These are phyloP conservation scores for Selene dorsalis DNA, from an alignment of 2,797 vertebrate species.

Conservation along the genomic window DNA sequence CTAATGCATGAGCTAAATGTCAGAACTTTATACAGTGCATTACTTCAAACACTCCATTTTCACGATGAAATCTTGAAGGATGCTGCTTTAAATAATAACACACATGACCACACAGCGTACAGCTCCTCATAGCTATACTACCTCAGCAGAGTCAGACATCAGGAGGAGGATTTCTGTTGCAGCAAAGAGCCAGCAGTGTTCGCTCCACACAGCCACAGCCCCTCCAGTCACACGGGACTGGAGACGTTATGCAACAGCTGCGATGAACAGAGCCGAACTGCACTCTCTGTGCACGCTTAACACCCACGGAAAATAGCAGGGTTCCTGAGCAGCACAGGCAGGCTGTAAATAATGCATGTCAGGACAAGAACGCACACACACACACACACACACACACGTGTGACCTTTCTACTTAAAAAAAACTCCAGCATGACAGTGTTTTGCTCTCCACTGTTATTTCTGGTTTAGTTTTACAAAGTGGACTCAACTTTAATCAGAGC, in stretches of 20 bases:
- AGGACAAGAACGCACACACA: slow-evolving; percentile 23
- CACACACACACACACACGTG: background rate
- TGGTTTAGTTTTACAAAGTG: slow-evolving; percentile 1
- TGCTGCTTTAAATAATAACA: slow-evolving; percentile 6
- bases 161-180: slow-evolving; percentile 51
- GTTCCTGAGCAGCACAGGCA: slow-evolving; percentile 64
- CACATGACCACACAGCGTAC: background rate
- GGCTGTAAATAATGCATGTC: slow-evolving; percentile 71
- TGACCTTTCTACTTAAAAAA: background rate
- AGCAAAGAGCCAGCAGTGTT: slow-evolving; percentile 35
- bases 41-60: background rate
- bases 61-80: background rate
- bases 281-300: slow-evolving; percentile 63
- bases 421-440: background rate
- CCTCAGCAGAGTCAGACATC: slow-evolving; percentile 35
- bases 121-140: background rate
- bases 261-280: slow-evolving; percentile 60
- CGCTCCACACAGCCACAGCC: slow-evolving; percentile 49
- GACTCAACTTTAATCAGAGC: background rate
- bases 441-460: background rate
- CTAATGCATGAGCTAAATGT: background rate
- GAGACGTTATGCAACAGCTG: slow-evolving; percentile 69
- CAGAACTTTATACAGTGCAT: too few relatives aligned
- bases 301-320: slow-evolving; percentile 74
- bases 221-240: slow-evolving; percentile 53